A percentile compares a stretch with the other conserved stretches of the same genome.
These are phyloP conservation scores for Holothuria leucospilota DNA, from an alignment of 53 echinoderm and acorn worm species.

Conservation along the genomic window DNA sequence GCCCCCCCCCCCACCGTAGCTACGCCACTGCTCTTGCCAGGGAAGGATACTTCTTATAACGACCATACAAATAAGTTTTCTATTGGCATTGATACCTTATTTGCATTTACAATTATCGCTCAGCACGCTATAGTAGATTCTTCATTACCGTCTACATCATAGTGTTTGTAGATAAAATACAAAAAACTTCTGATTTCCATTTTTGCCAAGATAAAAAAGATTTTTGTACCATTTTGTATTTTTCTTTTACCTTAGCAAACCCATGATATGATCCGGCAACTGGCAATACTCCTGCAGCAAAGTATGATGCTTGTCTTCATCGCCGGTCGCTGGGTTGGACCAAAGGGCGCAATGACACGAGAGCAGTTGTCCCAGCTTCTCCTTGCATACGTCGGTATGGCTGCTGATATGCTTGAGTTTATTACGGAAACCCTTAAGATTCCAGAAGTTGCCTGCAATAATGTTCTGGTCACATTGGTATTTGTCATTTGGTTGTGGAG, in stretches of 20 bases:
- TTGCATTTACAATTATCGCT: no score
- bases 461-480: conserved; percentile 56
- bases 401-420: conserved; percentile 85
- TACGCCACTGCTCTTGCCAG: no score
- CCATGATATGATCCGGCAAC: conserved; percentile 34
- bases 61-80: no score
- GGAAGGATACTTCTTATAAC: no score
- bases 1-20: no score
- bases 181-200: no score
- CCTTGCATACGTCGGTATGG: conserved; percentile 77
- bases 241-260: neutral
- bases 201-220: no score
- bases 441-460: conserved; percentile 66
- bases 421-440: conserved; percentile 74
- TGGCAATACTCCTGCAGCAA: conserved; percentile 68
- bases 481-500: conserved; percentile 78
- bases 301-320: conserved; percentile 80
- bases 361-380: conserved; percentile 81
- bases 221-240: neutral
- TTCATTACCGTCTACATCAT: no score
- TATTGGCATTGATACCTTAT: no score
- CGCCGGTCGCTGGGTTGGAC: conserved; percentile 73
- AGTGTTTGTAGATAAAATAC: no score
- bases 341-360: conserved; percentile 75
- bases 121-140: no score